Conservation (phyloP, 64 coral and sea anemone species). For the Porites australiensis region DNA sequence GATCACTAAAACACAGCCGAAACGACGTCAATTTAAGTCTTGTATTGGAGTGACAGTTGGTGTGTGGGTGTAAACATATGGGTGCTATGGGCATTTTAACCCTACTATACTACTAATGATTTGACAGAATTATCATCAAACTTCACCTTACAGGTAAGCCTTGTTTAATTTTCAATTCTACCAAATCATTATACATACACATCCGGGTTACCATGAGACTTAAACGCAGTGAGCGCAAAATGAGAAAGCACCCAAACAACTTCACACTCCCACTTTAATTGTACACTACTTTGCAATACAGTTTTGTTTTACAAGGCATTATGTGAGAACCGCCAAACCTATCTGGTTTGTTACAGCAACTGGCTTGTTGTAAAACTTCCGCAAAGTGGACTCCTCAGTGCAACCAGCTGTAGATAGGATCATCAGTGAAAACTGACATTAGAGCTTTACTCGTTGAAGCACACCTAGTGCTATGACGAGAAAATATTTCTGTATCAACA, state of each 20-base stretch:
- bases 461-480: conserved; percentile 50
- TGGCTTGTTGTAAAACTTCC: conserved; percentile 59
- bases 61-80: no score
- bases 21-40: no score
- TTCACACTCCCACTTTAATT: no score
- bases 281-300: neutral
- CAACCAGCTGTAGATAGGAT: conserved; percentile 63
- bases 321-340: conserved; percentile 25
- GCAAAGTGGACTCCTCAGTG: conserved; percentile 57
- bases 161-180: no score
- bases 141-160: no score
- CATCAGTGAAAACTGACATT: conserved; percentile 36
- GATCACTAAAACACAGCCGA: no score
- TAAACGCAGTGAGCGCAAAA: conserved; percentile 69
- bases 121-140: no score
- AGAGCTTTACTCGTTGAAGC: conserved; percentile 60
- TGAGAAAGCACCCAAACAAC: neutral
- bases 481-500: conserved; percentile 65
- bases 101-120: no score
- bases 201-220: conserved; percentile 27
- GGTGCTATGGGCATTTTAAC: no score
- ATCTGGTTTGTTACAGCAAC: conserved; percentile 61
- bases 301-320: neutral
- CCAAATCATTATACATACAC: no score
- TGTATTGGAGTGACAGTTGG: no score